These are phyloP conservation scores for Drosophila ochracea DNA, from an alignment of 2,888 invertebrate genomes.

Conservation along the genomic window DNA sequence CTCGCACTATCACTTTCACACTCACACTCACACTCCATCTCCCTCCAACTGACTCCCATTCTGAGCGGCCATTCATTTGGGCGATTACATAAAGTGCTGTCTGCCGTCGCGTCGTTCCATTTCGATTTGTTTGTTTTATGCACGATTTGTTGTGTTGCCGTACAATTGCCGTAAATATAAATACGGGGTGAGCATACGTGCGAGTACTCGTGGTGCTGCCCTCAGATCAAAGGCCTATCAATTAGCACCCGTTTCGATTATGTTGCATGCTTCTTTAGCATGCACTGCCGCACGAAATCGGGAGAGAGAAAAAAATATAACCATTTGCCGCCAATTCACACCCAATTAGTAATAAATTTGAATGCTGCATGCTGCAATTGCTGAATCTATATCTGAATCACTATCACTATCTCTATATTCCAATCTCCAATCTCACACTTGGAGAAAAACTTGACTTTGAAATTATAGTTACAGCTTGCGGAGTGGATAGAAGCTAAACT, in stretches of 20 bases:
- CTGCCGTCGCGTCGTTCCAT: slow-evolving; percentile 19
- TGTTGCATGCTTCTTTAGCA: slow-evolving; percentile 68
- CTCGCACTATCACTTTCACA: not conserved
- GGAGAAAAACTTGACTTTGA: not conserved
- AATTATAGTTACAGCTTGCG: not conserved
- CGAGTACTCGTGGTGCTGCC: slow-evolving; percentile 28
- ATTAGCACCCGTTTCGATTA: slow-evolving; percentile 83
- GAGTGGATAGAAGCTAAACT: not conserved
- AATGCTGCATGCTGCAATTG: slow-evolving; percentile 74
- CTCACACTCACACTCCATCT: not conserved
- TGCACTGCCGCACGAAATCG: slow-evolving; percentile 33
- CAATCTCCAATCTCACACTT: slow-evolving; percentile 40
- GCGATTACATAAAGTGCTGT: slow-evolving; percentile 58
- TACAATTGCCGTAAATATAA: slow-evolving; percentile 80
- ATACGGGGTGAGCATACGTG: slow-evolving; percentile 66
- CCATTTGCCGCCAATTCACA: slow-evolving; percentile 80
- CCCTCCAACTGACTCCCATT: not conserved
- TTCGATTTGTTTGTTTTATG: slow-evolving; percentile 72
- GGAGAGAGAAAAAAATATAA: slow-evolving; percentile 1
- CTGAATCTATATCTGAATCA: slow-evolving; percentile 28
- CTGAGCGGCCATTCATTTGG: slow-evolving; percentile 41
- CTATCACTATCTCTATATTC: slow-evolving; percentile 21
- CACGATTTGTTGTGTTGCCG: slow-evolving; percentile 68
- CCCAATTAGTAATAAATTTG: slow-evolving; percentile 85
- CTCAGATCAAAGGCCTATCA: slow-evolving; percentile 83